Base-by-base conservation (phyloP, 2,888 invertebrate genomes). In the Tromatobia lineatoria region DNA sequence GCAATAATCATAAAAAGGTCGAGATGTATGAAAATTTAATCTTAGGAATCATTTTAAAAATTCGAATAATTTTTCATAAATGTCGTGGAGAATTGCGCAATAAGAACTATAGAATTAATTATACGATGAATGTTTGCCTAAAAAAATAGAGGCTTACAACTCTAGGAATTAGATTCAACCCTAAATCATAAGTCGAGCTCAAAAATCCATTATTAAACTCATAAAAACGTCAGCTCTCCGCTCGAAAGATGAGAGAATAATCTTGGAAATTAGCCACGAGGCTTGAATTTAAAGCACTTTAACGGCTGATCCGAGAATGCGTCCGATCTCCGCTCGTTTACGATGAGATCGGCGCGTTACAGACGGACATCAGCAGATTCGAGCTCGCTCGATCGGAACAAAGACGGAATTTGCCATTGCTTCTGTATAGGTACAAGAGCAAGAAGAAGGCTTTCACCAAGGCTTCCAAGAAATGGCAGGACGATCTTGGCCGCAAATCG, bases 391-490 rank as follows among this genome's bases (percentile, higher is more conserved):
- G 75, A 8, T 13, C 75, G 82, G 86, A 79, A 86, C 75, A 88
- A 76, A 87, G 88, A 90, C 87, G 89, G 91, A 86, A 80, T 84
- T 85, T 88, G 80, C 82, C 86, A 87, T 88, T 88, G 82, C 69
- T 90, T 91, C 86, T 91, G 85, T 73, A 87, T 94, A 99, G 99
- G 99, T 99, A 99, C 95, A 98, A 98, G 95, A 98, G 98, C 94
- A 99, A 99, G 97, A 99, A 99, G 98, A 99, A 99, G 98, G 99
- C 99, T 87, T 99, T 99, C 95, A 98, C 98, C 59, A 86, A 86
- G 69, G 96, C 98, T 86, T 97, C 98, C 94, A 99, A 99, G 95
- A 99, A 99, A 94, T 99, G 99, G 99, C 97, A 98, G 91, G 99
- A 99, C 95, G 98, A 98, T 91, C 96, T 98, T 89, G 99, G 99